Base-by-base conservation (phyloP, 2,888 invertebrate species). In the Endotricha flammealis region DNA sequence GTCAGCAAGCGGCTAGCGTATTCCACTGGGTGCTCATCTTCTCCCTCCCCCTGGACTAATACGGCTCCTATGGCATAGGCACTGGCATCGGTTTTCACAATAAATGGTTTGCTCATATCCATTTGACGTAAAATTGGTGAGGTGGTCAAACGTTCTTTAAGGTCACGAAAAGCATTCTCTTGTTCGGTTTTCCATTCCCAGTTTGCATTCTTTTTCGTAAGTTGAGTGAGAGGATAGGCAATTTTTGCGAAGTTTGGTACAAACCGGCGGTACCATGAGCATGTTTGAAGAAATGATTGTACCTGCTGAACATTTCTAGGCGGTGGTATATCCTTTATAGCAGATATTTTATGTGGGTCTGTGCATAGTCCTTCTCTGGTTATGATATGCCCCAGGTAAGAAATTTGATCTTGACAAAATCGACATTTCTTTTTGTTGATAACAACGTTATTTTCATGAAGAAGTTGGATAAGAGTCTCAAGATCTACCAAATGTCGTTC, bases 301-400 rank as follows among this genome's bases (percentile, higher is more conserved):
- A 42, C n/a, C 0, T 42, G 36, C 6, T 39, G 32, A 1, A 36
- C 7, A 11, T 33, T 33, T 1, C 34, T 16, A 0, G 61, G 60
- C 0, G 38, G 4, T 12, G 40, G 13, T 39, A 60, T 53, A 10
- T 50, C 25, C 0, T 23, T 8, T 0, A 67, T 57, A 0, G 57
- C 62, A 0, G 48, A 7, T 0, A 50, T 56, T 32, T 66, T 64
- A 0, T 50, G 53, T 0, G 59, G 53, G 29, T 67, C 60, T 7
- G 22, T 5, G 1, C 27, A 12, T 4, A 41, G 29, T 6, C 63
- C 61, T 2, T 50, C 50, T 3, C 44, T 51, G 0, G 56, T 48
- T 3, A 65, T 53, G 1, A 62, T 41, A 34, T 63, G 65, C 0
- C 60, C 59, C 0, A 64, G 36, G 20, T 56, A 64, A n/a, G n/a